Evolutionary conservation across 2,113 vertebrate genomes (phyloP).

Genomic region (Larimichthys polyactis): DNA sequence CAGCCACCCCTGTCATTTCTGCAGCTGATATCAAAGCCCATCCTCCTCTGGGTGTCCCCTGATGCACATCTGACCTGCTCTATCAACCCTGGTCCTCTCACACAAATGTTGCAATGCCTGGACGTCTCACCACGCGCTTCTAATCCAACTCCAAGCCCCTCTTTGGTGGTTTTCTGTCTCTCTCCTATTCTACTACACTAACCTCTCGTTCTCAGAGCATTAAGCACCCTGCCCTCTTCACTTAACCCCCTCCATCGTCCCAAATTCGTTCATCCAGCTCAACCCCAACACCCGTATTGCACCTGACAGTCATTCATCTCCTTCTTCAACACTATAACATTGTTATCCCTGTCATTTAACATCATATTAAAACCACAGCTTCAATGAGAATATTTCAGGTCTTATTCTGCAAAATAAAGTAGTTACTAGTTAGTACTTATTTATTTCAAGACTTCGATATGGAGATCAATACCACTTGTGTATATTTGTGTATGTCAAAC

Average conservation of each 20-base stretch:
- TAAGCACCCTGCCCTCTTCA: slow-evolving; percentile 7
- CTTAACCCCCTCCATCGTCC: background rate
- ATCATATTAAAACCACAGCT: background rate
- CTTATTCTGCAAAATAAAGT: background rate
- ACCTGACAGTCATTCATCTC: background rate
- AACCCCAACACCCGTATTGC: background rate
- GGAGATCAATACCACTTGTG: background rate
- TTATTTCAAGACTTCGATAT: background rate
- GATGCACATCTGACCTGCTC: slow-evolving; percentile 14
- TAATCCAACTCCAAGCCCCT: slow-evolving; percentile 36
- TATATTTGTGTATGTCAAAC: too few species aligned
- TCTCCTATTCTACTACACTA: background rate
- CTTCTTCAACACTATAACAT: background rate
- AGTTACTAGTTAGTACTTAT: too few species aligned
- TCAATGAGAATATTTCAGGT: background rate
- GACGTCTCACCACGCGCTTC: slow-evolving; percentile 61
- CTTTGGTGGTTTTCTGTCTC: slow-evolving; percentile 53
- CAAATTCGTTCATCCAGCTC: background rate
- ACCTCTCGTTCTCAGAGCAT: background rate
- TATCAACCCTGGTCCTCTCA: slow-evolving; percentile 26
- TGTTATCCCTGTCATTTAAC: background rate
- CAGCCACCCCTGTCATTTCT: slow-evolving; percentile 3
- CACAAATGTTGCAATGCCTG: slow-evolving; percentile 36
- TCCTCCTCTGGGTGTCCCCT: slow-evolving; percentile 10
- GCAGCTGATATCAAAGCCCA: slow-evolving; percentile 1